Evolutionary conservation across 2,888 invertebrate species (phyloP).

Genomic region (Stomorhina lunata): DNA sequence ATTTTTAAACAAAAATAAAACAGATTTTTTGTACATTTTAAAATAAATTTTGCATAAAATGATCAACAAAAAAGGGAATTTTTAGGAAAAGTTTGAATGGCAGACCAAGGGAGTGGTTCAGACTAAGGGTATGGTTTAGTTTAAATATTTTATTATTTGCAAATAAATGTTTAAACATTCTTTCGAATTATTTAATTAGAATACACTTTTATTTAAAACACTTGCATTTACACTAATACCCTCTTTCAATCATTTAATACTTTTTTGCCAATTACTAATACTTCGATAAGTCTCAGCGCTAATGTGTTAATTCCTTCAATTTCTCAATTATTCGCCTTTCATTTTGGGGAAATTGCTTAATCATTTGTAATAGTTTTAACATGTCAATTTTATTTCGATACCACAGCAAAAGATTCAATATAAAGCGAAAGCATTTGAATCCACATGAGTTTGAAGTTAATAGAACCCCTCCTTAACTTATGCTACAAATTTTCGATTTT

Average conservation of each 20-base stretch:
- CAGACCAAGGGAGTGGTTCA: too few species aligned
- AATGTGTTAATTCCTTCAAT: neutral
- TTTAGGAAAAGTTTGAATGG: too few species aligned
- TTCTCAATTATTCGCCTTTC: neutral
- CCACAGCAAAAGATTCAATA: neutral
- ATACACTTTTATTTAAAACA: neutral
- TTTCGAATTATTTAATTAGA: neutral
- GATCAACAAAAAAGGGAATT: too few species aligned
- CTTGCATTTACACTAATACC: neutral
- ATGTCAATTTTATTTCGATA: conserved; percentile 23
- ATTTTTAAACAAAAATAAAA: neutral
- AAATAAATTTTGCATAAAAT: neutral
- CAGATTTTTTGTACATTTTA: neutral
- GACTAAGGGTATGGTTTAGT: too few species aligned
- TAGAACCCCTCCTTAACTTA: neutral
- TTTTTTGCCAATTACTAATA: neutral
- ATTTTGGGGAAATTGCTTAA: neutral
- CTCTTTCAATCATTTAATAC: neutral
- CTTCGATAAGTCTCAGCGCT: neutral
- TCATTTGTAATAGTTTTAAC: conserved; percentile 21
- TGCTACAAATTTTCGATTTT: conserved; percentile 30
- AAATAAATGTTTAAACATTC: too few species aligned
- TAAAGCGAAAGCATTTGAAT: neutral
- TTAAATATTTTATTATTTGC: too few species aligned
- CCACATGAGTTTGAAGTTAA: neutral